Percentiles rank a stretch among this genome's conserved stretches.
Conservation (phyloP, 2,797 vertebrate species). For the Hippocampus kuda region DNA sequence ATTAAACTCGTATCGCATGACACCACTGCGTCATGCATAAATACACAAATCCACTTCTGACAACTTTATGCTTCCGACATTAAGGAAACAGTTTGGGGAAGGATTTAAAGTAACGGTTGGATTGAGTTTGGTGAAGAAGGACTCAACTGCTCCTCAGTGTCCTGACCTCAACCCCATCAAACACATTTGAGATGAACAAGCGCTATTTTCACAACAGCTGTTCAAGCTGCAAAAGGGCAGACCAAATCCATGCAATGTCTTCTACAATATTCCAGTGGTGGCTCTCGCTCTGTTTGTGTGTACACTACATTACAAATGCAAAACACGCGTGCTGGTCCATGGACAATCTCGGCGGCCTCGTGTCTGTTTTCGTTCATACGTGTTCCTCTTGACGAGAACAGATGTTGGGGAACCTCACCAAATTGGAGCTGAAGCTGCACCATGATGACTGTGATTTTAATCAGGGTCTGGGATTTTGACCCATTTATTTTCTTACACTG, state of each 20-base stretch:
- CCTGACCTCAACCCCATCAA: neutral
- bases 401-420: constrained; percentile 66
- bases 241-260: neutral
- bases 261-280: no score
- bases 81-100: neutral
- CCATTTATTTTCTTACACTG: constrained; percentile 64
- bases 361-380: constrained; percentile 44
- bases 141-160: neutral
- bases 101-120: neutral
- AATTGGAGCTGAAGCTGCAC: constrained; percentile 62
- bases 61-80: neutral
- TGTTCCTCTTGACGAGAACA: constrained; percentile 47
- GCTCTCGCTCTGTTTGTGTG: constrained; percentile 16
- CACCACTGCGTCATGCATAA: no score
- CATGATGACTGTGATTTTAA: constrained; percentile 71
- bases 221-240: neutral
- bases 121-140: neutral
- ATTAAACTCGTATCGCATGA: no score
- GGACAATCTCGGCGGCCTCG: constrained; percentile 17
- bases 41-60: neutral
- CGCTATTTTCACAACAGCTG: neutral
- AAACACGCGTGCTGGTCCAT: constrained; percentile 25
- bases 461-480: constrained; percentile 66
- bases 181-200: neutral
- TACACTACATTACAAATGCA: constrained; percentile 15